Evolutionary conservation across 92 coral and sea anemone species (phyloP).

Genomic region (Bergia puertoricense): DNA sequence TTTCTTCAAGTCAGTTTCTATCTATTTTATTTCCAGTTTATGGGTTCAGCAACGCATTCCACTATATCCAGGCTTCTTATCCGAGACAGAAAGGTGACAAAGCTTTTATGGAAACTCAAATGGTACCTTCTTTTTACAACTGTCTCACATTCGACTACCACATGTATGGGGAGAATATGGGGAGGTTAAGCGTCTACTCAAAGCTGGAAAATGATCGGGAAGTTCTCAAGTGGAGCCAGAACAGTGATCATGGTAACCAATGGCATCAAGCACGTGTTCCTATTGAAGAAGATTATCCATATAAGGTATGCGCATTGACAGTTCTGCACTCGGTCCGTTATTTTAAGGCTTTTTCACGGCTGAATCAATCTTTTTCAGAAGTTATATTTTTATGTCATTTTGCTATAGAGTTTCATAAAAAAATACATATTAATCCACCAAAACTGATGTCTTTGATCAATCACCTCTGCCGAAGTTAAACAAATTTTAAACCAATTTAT

Average conservation of each 20-base stretch:
- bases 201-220: constrained; percentile 20
- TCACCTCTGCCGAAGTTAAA: no score
- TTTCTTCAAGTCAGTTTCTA: no score
- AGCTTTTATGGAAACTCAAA: neutral
- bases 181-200: constrained; percentile 66
- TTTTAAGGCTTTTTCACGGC: neutral
- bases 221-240: constrained; percentile 67
- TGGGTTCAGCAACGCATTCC: constrained; percentile 9
- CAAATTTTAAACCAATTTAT: neutral
- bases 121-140: constrained; percentile 45
- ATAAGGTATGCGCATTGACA: constrained; percentile 44
- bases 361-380: no score
- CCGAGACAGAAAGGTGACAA: constrained; percentile 16
- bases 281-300: constrained; percentile 16
- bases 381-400: no score
- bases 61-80: neutral
- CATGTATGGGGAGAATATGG: constrained; percentile 66
- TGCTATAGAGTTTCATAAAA: no score
- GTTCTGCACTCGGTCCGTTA: neutral
- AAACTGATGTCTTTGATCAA: no score
- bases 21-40: neutral
- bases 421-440: no score
- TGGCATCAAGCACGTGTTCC: constrained; percentile 56
- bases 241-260: constrained; percentile 53
- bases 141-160: constrained; percentile 69